Percentiles rank a stretch among this genome's conserved stretches.
Evolutionary conservation across 2,888 invertebrate genomes (phyloP).

Genomic region (Acanthosepion esculentum): DNA sequence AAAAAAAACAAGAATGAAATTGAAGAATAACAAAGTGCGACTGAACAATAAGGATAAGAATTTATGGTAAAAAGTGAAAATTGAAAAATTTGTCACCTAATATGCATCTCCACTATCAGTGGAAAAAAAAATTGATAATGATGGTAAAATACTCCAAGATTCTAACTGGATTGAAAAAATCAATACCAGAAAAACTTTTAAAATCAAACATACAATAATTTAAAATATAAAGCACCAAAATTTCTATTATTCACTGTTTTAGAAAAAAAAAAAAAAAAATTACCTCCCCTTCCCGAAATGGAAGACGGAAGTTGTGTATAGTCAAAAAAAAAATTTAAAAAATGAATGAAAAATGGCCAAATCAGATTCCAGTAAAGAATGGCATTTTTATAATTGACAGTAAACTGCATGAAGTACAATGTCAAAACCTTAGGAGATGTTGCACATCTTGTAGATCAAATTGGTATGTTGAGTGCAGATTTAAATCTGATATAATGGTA

Average conservation of each 20-base stretch:
- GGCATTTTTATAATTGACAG: not conserved
- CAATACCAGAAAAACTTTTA: not conserved
- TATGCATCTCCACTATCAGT: not conserved
- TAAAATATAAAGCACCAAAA: not conserved
- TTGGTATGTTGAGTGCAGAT: not conserved
- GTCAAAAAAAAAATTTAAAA: not conserved
- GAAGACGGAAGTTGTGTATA: not conserved
- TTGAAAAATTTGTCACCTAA: not conserved
- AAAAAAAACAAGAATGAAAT: not conserved
- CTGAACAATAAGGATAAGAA: not conserved
- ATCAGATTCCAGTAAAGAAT: not conserved
- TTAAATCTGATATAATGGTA: not conserved
- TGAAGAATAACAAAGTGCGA: no score
- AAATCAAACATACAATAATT: not conserved
- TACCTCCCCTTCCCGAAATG: not conserved
- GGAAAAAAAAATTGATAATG: not conserved
- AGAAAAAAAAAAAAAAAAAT: not conserved
- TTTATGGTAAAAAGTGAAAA: not conserved
- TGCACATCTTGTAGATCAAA: slow-evolving; percentile 14
- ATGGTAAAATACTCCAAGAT: no score
- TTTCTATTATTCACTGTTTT: no score
- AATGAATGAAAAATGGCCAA: not conserved
- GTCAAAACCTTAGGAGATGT: not conserved
- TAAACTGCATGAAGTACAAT: not conserved
- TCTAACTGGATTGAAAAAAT: no score